Conservation (phyloP, 2,888 invertebrate species). For the Ormyrus labotus region DNA sequence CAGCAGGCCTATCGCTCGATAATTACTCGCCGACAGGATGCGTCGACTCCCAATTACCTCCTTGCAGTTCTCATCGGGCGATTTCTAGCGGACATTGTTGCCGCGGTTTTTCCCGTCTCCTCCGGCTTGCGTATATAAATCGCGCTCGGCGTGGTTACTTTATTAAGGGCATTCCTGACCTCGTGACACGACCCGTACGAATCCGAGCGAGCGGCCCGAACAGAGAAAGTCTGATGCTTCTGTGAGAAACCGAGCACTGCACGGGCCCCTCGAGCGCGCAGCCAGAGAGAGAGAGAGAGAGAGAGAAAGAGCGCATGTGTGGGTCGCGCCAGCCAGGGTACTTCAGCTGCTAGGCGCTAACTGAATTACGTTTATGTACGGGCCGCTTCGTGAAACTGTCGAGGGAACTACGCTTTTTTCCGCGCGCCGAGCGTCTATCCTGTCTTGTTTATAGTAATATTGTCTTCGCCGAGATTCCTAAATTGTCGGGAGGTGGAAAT, state of each 20-base stretch:
- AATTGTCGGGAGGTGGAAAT: too few species aligned
- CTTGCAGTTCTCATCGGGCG: conserved; percentile 48
- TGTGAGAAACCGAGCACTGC: conserved; percentile 66
- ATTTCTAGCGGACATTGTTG: conserved; percentile 56
- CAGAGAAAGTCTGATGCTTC: conserved; percentile 73
- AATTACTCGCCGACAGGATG: conserved; percentile 52
- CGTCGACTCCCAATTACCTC: conserved; percentile 53
- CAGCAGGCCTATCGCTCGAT: conserved; percentile 27
- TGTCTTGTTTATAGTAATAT: too few species aligned
- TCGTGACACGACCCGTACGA: conserved; percentile 57
- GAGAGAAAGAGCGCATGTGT: conserved; percentile 51
- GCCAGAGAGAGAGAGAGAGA: conserved; percentile 60
- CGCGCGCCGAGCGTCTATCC: too few species aligned
- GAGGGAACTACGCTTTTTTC: conserved; percentile 2
- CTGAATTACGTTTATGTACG: conserved; percentile 6
- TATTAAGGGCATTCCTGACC: conserved; percentile 74
- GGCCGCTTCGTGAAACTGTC: background rate
- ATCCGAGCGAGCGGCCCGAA: conserved; percentile 62
- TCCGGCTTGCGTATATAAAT: conserved; percentile 31
- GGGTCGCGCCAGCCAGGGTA: background rate
- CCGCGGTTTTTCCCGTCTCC: conserved; percentile 4
- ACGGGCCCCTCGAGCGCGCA: conserved; percentile 48
- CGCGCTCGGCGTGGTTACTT: conserved; percentile 48
- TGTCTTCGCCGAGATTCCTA: too few species aligned
- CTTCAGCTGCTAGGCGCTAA: conserved; percentile 13